phyloP scores from a whole-genome alignment of 92 coral and sea anemone species.

The Chrysogorgia sp. region DNA sequence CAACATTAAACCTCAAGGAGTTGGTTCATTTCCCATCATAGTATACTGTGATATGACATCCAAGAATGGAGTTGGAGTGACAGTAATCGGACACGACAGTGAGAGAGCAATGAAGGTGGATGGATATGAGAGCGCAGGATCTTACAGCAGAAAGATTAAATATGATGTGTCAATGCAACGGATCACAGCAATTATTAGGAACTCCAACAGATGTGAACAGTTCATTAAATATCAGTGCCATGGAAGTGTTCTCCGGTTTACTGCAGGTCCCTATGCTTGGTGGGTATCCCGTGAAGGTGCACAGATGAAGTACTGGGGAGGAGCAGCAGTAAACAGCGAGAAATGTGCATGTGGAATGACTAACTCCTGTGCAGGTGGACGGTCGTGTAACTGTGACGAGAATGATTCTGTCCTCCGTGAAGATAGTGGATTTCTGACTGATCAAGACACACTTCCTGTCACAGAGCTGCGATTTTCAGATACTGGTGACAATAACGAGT shows the following conservation, averaged over 20 bases:
- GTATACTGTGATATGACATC: conserved; percentile 28
- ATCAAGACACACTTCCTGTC: conserved; percentile 14
- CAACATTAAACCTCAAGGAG: neutral
- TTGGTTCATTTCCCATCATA: neutral
- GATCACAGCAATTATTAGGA: conserved; percentile 1
- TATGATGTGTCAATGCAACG: conserved; percentile 5
- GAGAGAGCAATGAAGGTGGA: neutral
- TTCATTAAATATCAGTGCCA: conserved; percentile 10
- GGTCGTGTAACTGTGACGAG: conserved; percentile 9
- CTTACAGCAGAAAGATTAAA: conserved; percentile 9
- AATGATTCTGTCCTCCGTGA: conserved; percentile 10
- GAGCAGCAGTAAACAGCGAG: conserved; percentile 14
- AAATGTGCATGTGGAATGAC: conserved; percentile 38
- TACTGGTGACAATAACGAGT: conserved; percentile 3
- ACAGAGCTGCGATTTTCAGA: conserved; percentile 27
- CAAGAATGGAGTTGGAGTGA: conserved; percentile 22
- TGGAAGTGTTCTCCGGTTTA: neutral
- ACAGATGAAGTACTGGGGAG: conserved; percentile 8
- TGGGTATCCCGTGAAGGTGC: conserved; percentile 27
- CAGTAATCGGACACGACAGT: conserved; percentile 30
- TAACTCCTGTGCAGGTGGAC: neutral
- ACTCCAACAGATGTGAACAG: conserved; percentile 17
- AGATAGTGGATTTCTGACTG: conserved; percentile 34
- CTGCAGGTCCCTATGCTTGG: neutral
- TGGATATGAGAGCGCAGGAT: neutral